phyloP scores from a whole-genome alignment of 2,113 vertebrate species.

The Microtus richardsoni region DNA sequence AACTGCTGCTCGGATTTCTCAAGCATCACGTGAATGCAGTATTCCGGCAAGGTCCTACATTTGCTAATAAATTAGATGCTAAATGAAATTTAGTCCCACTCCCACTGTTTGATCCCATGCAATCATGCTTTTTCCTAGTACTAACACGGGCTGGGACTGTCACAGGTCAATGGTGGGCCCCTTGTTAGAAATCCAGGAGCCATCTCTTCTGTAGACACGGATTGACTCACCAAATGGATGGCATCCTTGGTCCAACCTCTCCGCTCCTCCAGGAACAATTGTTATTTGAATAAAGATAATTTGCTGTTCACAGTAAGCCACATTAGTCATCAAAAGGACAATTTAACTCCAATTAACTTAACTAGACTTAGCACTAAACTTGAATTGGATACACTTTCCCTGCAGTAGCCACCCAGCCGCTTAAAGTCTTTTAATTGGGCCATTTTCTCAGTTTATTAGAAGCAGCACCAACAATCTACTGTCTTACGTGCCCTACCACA shows the following conservation, averaged over 20 bases:
- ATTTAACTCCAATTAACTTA: constrained; percentile 72
- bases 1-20: constrained; percentile 81
- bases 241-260: neutral
- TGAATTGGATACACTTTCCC: constrained; percentile 49
- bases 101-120: neutral
- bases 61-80: constrained; percentile 76
- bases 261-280: constrained; percentile 64
- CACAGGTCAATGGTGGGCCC: neutral
- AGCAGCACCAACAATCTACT: neutral
- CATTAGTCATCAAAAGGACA: constrained; percentile 76
- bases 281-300: constrained; percentile 74
- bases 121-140: neutral
- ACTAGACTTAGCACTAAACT: constrained; percentile 71
- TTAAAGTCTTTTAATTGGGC: constrained; percentile 52
- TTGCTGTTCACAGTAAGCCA: constrained; percentile 60
- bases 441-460: constrained; percentile 51
- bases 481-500: neutral
- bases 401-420: constrained; percentile 35
- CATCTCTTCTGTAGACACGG: neutral
- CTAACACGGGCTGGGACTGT: rapidly evolving
- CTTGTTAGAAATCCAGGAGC: neutral
- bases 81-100: constrained; percentile 45
- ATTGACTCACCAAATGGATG: neutral
- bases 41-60: constrained; percentile 58
- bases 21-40: constrained; percentile 69